Evolutionary conservation across 2,888 invertebrate genomes (phyloP).

Genomic region (Rugalucina vietnamica): DNA sequence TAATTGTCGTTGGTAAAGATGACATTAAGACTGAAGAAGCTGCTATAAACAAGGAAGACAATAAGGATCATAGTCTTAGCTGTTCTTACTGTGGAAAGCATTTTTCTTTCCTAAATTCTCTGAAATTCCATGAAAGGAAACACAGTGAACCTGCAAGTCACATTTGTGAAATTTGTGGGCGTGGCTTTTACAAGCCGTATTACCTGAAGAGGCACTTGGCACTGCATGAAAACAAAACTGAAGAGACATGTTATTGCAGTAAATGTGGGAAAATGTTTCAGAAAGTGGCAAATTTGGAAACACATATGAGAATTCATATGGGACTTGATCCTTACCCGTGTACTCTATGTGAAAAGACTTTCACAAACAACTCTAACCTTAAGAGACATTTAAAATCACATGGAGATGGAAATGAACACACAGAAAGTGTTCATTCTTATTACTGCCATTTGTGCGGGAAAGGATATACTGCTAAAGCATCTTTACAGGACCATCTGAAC

Average conservation of each 20-base stretch:
- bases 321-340: background rate
- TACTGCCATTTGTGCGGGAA: background rate
- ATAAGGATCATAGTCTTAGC: background rate
- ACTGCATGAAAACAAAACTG: background rate
- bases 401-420: background rate
- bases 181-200: background rate
- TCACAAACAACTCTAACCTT: background rate
- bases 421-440: background rate
- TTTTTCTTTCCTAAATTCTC: background rate
- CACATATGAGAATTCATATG: background rate
- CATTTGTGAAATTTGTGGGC: background rate
- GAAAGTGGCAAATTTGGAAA: background rate
- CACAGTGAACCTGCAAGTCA: background rate
- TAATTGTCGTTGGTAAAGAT: no score
- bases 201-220: background rate
- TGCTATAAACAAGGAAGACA: background rate
- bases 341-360: background rate
- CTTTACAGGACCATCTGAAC: background rate
- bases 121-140: background rate
- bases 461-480: background rate
- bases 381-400: background rate
- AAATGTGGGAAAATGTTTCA: background rate
- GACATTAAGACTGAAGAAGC: background rate
- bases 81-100: background rate
- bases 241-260: background rate